Evolutionary conservation across 1,140 invertebrate genomes (phyloP).

Genomic region (Drosophila tsacasi): DNA sequence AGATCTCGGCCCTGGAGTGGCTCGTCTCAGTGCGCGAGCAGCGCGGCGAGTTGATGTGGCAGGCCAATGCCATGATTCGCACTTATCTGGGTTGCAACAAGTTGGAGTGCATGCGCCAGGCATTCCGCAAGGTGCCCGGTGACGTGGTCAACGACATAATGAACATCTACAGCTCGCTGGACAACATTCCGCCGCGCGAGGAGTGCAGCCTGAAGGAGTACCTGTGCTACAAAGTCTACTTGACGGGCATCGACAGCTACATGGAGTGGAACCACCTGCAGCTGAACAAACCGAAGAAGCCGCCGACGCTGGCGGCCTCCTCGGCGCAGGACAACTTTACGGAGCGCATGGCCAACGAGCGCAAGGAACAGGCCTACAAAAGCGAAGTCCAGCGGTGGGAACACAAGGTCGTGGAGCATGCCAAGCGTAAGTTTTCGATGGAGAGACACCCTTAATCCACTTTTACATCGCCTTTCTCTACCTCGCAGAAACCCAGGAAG

Average conservation of each 20-base stretch:
- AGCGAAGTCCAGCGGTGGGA: conserved; percentile 93
- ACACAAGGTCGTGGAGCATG: conserved; percentile 87
- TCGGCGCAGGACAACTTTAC: conserved; percentile 88
- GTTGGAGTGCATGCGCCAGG: conserved; percentile 89
- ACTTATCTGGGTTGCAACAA: conserved; percentile 90
- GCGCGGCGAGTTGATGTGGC: conserved; percentile 91
- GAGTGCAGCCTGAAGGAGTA: conserved; percentile 90
- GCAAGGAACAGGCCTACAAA: conserved; percentile 91
- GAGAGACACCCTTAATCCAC: too few species aligned
- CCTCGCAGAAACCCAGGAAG: conserved; percentile 89
- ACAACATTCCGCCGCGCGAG: conserved; percentile 86
- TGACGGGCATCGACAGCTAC: conserved; percentile 94
- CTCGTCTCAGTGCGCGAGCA: conserved; percentile 92
- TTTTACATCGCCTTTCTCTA: not conserved
- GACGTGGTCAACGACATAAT: conserved; percentile 89
- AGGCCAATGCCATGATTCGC: conserved; percentile 95
- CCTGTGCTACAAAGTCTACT: conserved; percentile 91
- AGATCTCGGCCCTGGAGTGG: conserved; percentile 96
- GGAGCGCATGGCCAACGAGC: conserved; percentile 95
- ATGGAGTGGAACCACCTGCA: conserved; percentile 94
- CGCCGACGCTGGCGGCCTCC: conserved; percentile 85
- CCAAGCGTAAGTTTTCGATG: conserved; percentile 86
- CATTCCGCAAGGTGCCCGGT: conserved; percentile 89
- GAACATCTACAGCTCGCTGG: conserved; percentile 86
- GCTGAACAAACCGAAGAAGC: conserved; percentile 90